These are phyloP conservation scores for Arbacia lixula DNA, from an alignment of 53 echinoderm and acorn worm genomes.

Conservation along the genomic window DNA sequence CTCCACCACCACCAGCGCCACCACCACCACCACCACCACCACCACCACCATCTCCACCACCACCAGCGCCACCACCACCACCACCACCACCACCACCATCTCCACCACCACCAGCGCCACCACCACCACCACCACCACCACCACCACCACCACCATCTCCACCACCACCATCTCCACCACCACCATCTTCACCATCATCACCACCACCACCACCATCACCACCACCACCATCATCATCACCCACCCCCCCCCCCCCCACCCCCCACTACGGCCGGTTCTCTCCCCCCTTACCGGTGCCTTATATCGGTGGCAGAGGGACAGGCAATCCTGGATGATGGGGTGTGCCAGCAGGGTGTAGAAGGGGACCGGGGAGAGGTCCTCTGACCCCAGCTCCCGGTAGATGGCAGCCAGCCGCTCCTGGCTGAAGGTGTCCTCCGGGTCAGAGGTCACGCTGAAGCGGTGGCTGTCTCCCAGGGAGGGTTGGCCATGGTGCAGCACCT, in stretches of 20 bases:
- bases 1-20: too few relatives aligned
- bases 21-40: too few relatives aligned
- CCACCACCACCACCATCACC: too few relatives aligned
- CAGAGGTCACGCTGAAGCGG: slow-evolving; percentile 98
- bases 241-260: not conserved
- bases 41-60: too few relatives aligned
- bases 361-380: slow-evolving; percentile 81
- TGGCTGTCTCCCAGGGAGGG: slow-evolving; percentile 97
- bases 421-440: slow-evolving; percentile 98
- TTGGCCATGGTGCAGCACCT: slow-evolving; percentile 96
- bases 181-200: too few relatives aligned
- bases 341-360: slow-evolving; percentile 91
- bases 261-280: not conserved
- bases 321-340: slow-evolving; percentile 95
- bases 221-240: too few relatives aligned
- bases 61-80: too few relatives aligned
- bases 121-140: too few relatives aligned
- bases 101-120: too few relatives aligned
- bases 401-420: slow-evolving; percentile 93
- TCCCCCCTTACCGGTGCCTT: slow-evolving; percentile 95
- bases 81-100: too few relatives aligned
- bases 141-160: too few relatives aligned
- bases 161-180: too few relatives aligned
- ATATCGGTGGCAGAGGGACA: slow-evolving; percentile 82
- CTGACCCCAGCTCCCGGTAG: slow-evolving; percentile 85